These are phyloP conservation scores for Hippoglossus hippoglossus DNA, from an alignment of 2,797 vertebrate species.

Conservation along the genomic window DNA sequence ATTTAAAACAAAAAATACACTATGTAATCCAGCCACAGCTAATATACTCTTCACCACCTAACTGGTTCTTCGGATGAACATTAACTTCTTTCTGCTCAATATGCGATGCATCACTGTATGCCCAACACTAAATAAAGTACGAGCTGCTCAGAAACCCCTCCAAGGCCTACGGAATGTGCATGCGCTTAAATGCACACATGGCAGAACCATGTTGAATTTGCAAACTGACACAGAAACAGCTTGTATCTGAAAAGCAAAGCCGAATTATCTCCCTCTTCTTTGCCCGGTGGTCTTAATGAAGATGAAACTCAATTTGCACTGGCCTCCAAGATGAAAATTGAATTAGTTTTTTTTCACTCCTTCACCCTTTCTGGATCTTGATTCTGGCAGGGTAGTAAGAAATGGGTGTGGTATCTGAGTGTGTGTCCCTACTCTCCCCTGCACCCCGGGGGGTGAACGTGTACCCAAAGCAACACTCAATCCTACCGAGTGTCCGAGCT, in stretches of 20 bases:
- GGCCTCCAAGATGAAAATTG: constrained; percentile 37
- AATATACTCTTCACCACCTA: not conserved
- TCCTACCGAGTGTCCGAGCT: constrained; percentile 10
- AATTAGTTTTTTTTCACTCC: constrained; percentile 38
- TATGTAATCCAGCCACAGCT: not conserved
- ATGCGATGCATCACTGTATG: not conserved
- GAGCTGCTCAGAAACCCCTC: not conserved
- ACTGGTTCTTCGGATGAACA: not conserved
- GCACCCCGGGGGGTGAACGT: constrained; percentile 10
- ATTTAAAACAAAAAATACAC: not conserved
- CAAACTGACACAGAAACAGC: constrained; percentile 17
- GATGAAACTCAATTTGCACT: constrained; percentile 42
- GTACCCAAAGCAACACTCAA: not conserved
- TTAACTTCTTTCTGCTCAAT: not conserved
- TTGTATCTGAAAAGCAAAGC: constrained; percentile 37
- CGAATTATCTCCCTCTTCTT: constrained; percentile 22
- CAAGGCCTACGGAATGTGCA: not conserved
- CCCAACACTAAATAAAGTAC: too few relatives aligned
- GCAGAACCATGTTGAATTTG: constrained; percentile 15
- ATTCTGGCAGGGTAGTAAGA: constrained; percentile 16
- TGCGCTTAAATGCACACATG: not conserved
- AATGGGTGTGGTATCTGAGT: constrained; percentile 14
- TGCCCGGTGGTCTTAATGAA: constrained; percentile 41
- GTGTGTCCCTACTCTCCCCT: constrained; percentile 6
- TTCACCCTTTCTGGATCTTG: constrained; percentile 16